Evolutionary conservation across 2,797 vertebrate genomes (phyloP), one percentile per base, ranked within the genome.

Genomic region (Acanthopagrus latus): DNA sequence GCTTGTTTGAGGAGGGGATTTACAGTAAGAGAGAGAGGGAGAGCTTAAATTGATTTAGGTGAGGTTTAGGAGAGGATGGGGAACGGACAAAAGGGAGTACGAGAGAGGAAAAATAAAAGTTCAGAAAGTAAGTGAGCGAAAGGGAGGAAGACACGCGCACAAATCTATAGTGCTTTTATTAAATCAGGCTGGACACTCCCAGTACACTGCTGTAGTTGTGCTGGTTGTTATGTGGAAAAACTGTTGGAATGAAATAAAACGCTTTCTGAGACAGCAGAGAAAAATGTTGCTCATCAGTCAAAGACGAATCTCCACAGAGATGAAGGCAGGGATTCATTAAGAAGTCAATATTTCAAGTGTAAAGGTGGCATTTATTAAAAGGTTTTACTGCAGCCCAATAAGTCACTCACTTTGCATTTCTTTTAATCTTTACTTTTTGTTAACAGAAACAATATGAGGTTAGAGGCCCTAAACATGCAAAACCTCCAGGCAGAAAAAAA

Each of bases 151-250:
- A 33, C 33, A 33, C n/a, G 4, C n/a, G 21, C 13, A 74, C 14
- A 71, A 27, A 79, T 50, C 38, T 47, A 20, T 73, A 21, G 20
- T 9, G 27, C 27, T 17, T 52, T 33, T 51, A 8, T 47, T n/a
- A 68, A 23, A 75, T 64, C 58, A 14, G 27, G 27, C 13, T 56
- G 8, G 50, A 41, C 25, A 27, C 16, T 57, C 13, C 46, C n/a
- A 56, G 4, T 55, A 47, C 43, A 41, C 43, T 51, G 5, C n/a
- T 7, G 41, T n/a, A 12, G 7, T 29, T 62, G 18, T 6, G 54
- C 51, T 33, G 18, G 23, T 54, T 59, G 21, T 84, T 73, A 52
- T 44, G 56, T 76, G 27, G 44, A 44, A 48, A 56, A 58, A 62
- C 6, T 14, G 16, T 51, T 56, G 21, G 16, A 65, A 60, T 56